These are phyloP conservation scores for Drosophila fungiperda DNA, from an alignment of 2,888 invertebrate species.

Conservation along the genomic window DNA sequence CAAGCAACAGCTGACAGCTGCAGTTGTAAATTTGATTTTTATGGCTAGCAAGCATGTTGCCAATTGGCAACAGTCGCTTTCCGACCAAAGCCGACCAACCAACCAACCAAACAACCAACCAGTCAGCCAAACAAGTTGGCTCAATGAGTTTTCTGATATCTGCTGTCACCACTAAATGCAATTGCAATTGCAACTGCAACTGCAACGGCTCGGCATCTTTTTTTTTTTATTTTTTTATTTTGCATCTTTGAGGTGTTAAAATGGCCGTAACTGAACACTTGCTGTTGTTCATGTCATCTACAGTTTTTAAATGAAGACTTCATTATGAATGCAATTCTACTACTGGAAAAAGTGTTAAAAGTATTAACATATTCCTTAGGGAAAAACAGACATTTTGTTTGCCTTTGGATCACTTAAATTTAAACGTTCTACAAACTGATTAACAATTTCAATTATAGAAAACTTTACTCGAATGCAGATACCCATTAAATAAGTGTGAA, in stretches of 20 bases:
- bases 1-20: conserved; percentile 65
- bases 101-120: conserved; percentile 56
- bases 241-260: conserved; percentile 71
- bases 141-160: conserved; percentile 63
- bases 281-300: conserved; percentile 46
- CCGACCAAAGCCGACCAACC: conserved; percentile 34
- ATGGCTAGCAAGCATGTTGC: conserved; percentile 71
- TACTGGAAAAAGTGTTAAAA: background rate
- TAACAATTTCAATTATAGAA: background rate
- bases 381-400: background rate
- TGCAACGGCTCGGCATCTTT: conserved; percentile 22
- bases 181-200: conserved; percentile 47
- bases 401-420: background rate
- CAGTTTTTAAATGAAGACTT: conserved; percentile 26
- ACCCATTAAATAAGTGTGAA: background rate
- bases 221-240: background rate
- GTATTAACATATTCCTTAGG: background rate
- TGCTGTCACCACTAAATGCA: conserved; percentile 72
- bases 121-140: conserved; percentile 60
- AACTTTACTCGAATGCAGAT: background rate
- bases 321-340: background rate
- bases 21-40: conserved; percentile 79
- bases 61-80: conserved; percentile 61
- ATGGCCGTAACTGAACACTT: conserved; percentile 44
- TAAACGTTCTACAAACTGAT: background rate